These are phyloP conservation scores for Aleiodes testaceus DNA, from an alignment of 2,888 invertebrate species.

Conservation along the genomic window DNA sequence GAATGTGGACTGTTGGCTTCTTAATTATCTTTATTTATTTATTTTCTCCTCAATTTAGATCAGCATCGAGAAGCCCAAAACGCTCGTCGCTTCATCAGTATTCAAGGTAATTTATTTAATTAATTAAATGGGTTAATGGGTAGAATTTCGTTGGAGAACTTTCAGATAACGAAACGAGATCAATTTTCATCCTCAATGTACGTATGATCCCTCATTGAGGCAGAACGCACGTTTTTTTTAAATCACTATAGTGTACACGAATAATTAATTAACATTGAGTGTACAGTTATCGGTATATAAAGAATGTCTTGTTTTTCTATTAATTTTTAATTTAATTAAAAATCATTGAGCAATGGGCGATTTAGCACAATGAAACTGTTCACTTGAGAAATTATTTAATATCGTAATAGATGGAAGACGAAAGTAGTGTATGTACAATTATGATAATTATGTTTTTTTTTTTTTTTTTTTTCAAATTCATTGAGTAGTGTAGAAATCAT, in stretches of 20 bases:
- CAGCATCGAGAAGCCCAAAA: conserved; percentile 65
- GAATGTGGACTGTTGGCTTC: conserved; percentile 47
- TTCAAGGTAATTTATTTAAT: conserved; percentile 63
- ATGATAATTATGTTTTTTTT: conserved; percentile 23
- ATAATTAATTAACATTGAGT: conserved; percentile 1
- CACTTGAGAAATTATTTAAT: conserved; percentile 27
- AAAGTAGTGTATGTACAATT: conserved; percentile 31
- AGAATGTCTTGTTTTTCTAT: conserved; percentile 13
- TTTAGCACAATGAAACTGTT: conserved; percentile 12
- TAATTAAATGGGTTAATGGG: neutral
- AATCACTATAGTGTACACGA: conserved; percentile 9
- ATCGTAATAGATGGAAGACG: conserved; percentile 38
- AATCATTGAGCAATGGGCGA: conserved; percentile 3
- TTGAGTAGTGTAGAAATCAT: neutral
- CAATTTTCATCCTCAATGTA: conserved; percentile 10
- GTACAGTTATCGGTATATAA: conserved; percentile 22
- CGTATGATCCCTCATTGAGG: conserved; percentile 5
- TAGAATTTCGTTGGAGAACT: conserved; percentile 27
- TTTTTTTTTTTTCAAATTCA: conserved; percentile 17
- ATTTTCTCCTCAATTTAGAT: conserved; percentile 62
- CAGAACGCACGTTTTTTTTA: conserved; percentile 1
- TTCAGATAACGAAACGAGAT: conserved; percentile 41
- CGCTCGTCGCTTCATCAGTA: conserved; percentile 57
- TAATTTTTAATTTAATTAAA: neutral
- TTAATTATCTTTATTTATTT: conserved; percentile 55